A percentile compares a stretch with the other conserved stretches of the same genome.
phyloP scores from a whole-genome alignment of 1,140 invertebrate genomes.

The Cydia pomonella region DNA sequence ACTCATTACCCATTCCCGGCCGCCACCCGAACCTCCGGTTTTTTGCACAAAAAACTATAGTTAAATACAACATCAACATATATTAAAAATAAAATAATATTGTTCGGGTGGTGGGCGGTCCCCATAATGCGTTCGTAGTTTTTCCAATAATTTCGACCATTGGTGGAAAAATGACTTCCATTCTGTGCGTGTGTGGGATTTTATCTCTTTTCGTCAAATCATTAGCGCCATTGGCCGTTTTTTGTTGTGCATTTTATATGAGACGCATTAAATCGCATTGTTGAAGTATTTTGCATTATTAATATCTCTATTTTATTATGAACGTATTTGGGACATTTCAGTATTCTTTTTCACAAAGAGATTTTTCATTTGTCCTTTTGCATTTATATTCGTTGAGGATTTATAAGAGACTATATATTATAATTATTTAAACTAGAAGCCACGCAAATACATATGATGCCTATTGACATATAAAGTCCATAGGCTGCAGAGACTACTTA shows the following conservation, averaged over 20 bases:
- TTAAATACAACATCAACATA: conserved; percentile 36
- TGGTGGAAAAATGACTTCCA: conserved; percentile 71
- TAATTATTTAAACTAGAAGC: no score
- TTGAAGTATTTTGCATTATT: conserved; percentile 1
- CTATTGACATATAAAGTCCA: no score
- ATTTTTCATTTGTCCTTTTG: neutral
- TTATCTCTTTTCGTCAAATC: conserved; percentile 62
- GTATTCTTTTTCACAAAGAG: conserved; percentile 2
- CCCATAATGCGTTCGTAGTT: conserved; percentile 72
- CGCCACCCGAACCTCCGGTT: conserved; percentile 16
- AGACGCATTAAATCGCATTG: conserved; percentile 7
- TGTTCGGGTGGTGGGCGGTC: conserved; percentile 45
- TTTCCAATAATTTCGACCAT: conserved; percentile 68
- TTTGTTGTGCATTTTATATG: neutral
- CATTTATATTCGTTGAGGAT: no score
- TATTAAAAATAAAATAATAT: conserved; percentile 62
- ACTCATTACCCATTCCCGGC: conserved; percentile 20
- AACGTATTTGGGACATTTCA: neutral
- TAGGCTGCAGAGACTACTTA: no score
- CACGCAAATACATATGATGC: no score
- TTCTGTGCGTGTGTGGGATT: conserved; percentile 49
- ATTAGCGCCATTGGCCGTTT: conserved; percentile 9
- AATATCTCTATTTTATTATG: neutral
- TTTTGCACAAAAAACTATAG: conserved; percentile 28
- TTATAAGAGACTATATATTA: no score